Conservation (phyloP, 2,888 invertebrate genomes). For the Crioceris asparagi region DNA sequence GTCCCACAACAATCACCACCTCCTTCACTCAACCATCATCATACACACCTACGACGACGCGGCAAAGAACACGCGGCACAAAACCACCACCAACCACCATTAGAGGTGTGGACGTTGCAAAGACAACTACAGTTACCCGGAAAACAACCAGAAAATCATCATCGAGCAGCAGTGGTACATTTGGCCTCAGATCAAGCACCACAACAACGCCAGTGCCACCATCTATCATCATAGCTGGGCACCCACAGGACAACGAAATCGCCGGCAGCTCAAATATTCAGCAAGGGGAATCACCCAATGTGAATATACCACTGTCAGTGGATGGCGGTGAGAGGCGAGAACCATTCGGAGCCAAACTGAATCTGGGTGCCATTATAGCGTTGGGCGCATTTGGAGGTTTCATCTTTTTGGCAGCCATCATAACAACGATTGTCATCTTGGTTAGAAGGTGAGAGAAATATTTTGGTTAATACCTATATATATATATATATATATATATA, state of each 20-base stretch:
- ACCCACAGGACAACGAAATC: constrained; percentile 76
- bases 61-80: constrained; percentile 32
- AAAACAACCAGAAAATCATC: constrained; percentile 28
- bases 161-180: no score
- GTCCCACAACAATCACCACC: constrained; percentile 8
- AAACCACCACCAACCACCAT: constrained; percentile 36
- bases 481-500: no score
- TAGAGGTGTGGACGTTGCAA: constrained; percentile 33
- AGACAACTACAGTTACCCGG: constrained; percentile 27
- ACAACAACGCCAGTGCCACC: constrained; percentile 29
- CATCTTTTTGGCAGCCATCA: constrained; percentile 78
- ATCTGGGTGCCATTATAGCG: constrained; percentile 79
- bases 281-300: constrained; percentile 55
- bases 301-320: constrained; percentile 56
- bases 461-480: background rate
- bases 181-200: constrained; percentile 23
- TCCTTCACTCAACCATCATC: constrained; percentile 11
- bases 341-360: constrained; percentile 58
- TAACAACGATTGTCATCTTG: constrained; percentile 79
- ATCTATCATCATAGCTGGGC: constrained; percentile 37
- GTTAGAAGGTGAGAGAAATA: constrained; percentile 62
- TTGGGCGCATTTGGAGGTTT: constrained; percentile 85
- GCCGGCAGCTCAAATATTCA: constrained; percentile 40
- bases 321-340: constrained; percentile 49
- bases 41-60: constrained; percentile 23